These are phyloP conservation scores for Esox niger DNA, from an alignment of 2,113 vertebrate genomes.

Conservation along the genomic window DNA sequence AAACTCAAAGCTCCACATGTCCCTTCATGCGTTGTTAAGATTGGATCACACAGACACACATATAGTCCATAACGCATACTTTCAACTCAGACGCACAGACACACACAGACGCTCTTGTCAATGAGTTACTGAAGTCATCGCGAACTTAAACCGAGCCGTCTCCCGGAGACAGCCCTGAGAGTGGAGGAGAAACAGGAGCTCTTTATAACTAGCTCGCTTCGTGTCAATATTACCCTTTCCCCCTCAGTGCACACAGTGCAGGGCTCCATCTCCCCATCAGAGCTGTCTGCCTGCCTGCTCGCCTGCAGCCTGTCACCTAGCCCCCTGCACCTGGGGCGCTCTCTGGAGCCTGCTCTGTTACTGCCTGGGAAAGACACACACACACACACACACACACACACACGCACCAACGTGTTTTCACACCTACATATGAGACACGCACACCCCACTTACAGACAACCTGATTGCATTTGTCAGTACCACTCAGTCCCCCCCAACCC, in stretches of 20 bases:
- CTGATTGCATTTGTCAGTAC: conserved; percentile 66
- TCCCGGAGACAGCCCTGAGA: conserved; percentile 45
- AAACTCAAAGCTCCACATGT: background rate
- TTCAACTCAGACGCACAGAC: background rate
- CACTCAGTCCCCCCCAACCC: background rate
- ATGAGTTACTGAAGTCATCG: background rate
- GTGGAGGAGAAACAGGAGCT: conserved; percentile 49
- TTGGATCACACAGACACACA: too few species aligned
- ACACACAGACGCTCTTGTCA: conserved; percentile 5
- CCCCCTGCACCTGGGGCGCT: conserved; percentile 28
- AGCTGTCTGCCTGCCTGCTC: conserved; percentile 14
- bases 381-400: conserved; percentile 13
- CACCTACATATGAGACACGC: too few species aligned
- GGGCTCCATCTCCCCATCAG: conserved; percentile 66
- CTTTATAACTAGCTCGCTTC: conserved; percentile 38
- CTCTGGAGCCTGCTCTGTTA: conserved; percentile 3
- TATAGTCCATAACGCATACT: too few species aligned
- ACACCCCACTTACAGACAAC: conserved; percentile 37
- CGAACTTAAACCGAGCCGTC: background rate
- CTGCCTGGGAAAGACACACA: background rate
- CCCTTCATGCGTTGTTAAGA: too few species aligned
- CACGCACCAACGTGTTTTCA: conserved; percentile 14
- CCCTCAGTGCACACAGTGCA: conserved; percentile 49
- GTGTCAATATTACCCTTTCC: conserved; percentile 66
- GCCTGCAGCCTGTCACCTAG: conserved; percentile 52